These are phyloP conservation scores for Rhyzopertha dominica DNA, from an alignment of 1,140 invertebrate species.

Conservation along the genomic window DNA sequence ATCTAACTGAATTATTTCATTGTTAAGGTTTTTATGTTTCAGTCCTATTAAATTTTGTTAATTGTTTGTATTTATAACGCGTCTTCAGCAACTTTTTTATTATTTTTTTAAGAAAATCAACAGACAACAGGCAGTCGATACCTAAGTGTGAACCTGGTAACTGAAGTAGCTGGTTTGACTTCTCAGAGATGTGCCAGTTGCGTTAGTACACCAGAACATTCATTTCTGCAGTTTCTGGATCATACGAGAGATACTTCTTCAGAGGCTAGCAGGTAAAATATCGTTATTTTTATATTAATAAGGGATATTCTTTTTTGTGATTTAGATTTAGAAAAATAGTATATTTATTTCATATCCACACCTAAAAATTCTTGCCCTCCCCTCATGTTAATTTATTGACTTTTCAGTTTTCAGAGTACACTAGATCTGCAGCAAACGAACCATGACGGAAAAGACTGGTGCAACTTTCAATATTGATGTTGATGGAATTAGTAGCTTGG, in stretches of 20 bases:
- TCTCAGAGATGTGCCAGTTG: constrained; percentile 51
- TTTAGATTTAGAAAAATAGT: no score
- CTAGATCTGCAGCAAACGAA: constrained; percentile 37
- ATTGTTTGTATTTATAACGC: no score
- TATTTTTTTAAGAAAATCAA: constrained; percentile 63
- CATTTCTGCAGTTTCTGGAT: constrained; percentile 62
- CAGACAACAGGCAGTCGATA: constrained; percentile 74
- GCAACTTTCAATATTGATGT: no score
- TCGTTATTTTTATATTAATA: constrained; percentile 8
- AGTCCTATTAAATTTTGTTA: no score
- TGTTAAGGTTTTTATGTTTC: no score
- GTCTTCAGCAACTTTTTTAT: no score
- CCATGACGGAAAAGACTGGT: no score
- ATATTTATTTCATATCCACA: no score
- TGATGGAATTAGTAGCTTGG: no score
- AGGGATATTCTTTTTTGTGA: no score
- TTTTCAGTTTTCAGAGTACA: constrained; percentile 39
- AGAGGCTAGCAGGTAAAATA: constrained; percentile 57
- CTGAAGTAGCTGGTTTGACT: constrained; percentile 73
- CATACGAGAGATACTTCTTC: constrained; percentile 65
- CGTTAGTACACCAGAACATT: constrained; percentile 58
- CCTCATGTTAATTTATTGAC: constrained; percentile 14
- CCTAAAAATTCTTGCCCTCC: no score
- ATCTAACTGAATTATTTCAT: no score
- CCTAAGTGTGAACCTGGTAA: constrained; percentile 78